Percentiles rank a stretch among this genome's conserved stretches.
Evolutionary conservation across 2,797 vertebrate species (phyloP).

Genomic region (Sebastes taczanowskii): DNA sequence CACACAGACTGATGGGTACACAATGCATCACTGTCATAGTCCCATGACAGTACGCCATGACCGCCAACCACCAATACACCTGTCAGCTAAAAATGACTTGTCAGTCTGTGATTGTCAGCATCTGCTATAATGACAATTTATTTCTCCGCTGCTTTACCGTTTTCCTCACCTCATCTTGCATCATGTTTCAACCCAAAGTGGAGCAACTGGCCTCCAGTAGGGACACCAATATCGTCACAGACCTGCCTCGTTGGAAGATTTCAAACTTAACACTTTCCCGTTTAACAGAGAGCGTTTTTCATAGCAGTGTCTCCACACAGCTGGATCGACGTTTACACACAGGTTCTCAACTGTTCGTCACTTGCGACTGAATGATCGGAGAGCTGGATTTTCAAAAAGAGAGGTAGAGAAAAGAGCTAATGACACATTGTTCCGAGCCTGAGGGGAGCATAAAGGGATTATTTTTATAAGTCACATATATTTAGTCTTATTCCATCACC

Average conservation of each 20-base stretch:
- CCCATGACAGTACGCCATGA: slow-evolving; percentile 58
- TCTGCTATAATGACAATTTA: slow-evolving; percentile 68
- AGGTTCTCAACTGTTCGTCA: slow-evolving; percentile 24
- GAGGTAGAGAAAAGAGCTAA: not conserved
- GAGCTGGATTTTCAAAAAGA: not conserved
- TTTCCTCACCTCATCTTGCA: slow-evolving; percentile 37
- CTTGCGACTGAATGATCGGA: not conserved
- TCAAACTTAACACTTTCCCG: slow-evolving; percentile 46
- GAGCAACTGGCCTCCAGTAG: slow-evolving; percentile 36
- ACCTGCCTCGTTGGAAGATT: slow-evolving; percentile 34
- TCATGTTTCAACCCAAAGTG: slow-evolving; percentile 38
- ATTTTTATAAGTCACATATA: not conserved
- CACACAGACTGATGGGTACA: slow-evolving; percentile 48
- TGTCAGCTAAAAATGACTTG: slow-evolving; percentile 73
- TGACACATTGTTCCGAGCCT: not conserved
- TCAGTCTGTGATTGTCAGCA: slow-evolving; percentile 72
- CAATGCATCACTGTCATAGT: slow-evolving; percentile 69
- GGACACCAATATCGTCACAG: slow-evolving; percentile 31
- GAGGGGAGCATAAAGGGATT: not conserved
- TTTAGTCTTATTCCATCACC: not conserved
- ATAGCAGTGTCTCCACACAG: slow-evolving; percentile 31
- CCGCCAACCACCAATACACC: slow-evolving; percentile 53
- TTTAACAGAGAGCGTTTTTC: slow-evolving; percentile 62
- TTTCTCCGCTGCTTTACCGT: slow-evolving; percentile 49
- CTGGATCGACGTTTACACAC: slow-evolving; percentile 26